Conservation (phyloP, 2,113 vertebrate genomes). For the Delphinapterus leucas region DNA sequence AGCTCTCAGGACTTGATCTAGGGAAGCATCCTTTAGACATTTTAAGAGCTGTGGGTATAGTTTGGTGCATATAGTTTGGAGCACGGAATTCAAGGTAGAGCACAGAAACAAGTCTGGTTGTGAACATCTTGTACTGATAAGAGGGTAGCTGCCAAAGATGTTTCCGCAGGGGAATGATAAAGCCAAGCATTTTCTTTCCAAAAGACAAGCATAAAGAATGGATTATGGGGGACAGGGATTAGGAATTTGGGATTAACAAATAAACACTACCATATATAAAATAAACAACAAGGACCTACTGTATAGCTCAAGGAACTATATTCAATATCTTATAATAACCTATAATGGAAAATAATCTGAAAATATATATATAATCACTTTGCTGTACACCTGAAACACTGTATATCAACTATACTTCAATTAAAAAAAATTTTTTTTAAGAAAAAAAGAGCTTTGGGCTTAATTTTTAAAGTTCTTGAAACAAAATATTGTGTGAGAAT, state of each 20-base stretch:
- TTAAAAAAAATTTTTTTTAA: not conserved
- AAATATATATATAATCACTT: not conserved
- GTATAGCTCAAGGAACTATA: not conserved
- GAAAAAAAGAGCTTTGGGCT: not conserved
- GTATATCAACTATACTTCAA: not conserved
- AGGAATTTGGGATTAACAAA: not conserved
- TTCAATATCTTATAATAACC: not conserved
- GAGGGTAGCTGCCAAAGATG: not conserved
- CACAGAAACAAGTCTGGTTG: not conserved
- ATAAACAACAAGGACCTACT: not conserved
- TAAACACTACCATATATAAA: not conserved
- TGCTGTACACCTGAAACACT: not conserved
- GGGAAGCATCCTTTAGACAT: not conserved
- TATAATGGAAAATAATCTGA: not conserved
- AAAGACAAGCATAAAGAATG: not conserved
- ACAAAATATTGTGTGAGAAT: not conserved
- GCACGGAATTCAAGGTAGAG: not conserved
- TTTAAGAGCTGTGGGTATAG: not conserved
- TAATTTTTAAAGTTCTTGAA: not conserved
- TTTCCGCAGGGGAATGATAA: not conserved
- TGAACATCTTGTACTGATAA: not conserved
- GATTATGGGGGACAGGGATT: not conserved
- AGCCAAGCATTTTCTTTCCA: not conserved
- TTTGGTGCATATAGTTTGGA: not conserved
- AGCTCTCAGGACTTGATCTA: not conserved